These are phyloP conservation scores for Aphaenogaster rudis DNA, from an alignment of 1,140 invertebrate species.

Conservation along the genomic window DNA sequence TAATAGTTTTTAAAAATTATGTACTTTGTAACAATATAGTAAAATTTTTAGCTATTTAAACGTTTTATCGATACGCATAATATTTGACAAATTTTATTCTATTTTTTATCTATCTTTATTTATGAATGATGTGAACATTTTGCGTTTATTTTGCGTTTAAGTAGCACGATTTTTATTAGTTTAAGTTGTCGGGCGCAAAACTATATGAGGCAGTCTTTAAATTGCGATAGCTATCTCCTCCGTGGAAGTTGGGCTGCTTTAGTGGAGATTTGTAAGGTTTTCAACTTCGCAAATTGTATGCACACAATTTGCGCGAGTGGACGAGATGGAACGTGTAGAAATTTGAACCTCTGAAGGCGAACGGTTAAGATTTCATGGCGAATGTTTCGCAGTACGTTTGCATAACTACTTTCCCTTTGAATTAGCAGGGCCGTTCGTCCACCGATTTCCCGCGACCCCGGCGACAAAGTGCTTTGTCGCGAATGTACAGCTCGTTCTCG, in stretches of 20 bases:
- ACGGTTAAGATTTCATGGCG: conserved; percentile 32
- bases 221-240: conserved; percentile 18
- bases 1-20: background rate
- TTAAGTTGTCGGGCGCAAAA: background rate
- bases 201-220: conserved; percentile 13
- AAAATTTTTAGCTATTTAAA: background rate
- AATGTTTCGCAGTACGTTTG: conserved; percentile 51
- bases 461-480: conserved; percentile 2
- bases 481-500: background rate
- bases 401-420: conserved; percentile 46
- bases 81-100: background rate
- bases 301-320: conserved; percentile 48
- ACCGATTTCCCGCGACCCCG: background rate
- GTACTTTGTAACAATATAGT: background rate
- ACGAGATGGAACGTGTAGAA: conserved; percentile 52
- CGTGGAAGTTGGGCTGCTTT: background rate
- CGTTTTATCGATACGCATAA: background rate
- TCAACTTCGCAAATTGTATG: conserved; percentile 47
- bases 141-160: background rate
- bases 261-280: conserved; percentile 35
- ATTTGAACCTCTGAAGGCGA: conserved; percentile 26
- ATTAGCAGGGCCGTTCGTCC: conserved; percentile 13
- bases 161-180: conserved; percentile 15
- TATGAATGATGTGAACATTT: background rate
- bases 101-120: background rate